Percentiles rank a stretch among this genome's conserved stretches.
phyloP scores from a whole-genome alignment of 2,113 vertebrate genomes.

The Carettochelys insculpta region DNA sequence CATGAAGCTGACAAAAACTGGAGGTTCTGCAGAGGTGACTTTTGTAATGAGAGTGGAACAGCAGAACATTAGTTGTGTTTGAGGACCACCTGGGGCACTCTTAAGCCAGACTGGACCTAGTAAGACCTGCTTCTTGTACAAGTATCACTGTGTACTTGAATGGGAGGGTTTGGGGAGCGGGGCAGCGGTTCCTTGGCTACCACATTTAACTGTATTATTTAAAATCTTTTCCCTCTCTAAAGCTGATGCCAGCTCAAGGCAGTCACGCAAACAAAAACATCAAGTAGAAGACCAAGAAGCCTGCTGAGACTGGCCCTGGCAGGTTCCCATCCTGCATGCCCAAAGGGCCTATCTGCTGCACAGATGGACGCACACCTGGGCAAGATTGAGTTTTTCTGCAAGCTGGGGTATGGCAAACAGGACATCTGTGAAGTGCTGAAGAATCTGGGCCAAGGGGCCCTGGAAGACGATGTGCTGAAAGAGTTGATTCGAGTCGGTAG shows the following conservation, averaged over 20 bases:
- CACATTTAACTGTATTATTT: accelerated
- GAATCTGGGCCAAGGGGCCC: slow-evolving; percentile 81
- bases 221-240: neutral
- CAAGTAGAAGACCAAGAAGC: neutral
- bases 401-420: slow-evolving; percentile 83
- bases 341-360: neutral
- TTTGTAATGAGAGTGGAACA: neutral
- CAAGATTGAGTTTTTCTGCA: slow-evolving; percentile 89
- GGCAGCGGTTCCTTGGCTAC: neutral
- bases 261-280: neutral
- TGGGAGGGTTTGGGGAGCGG: neutral
- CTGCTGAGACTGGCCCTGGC: slow-evolving; percentile 15
- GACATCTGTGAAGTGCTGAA: slow-evolving; percentile 86
- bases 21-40: neutral
- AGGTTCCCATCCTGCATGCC: neutral
- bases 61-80: neutral
- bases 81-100: neutral
- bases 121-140: neutral
- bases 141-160: neutral
- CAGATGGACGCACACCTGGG: slow-evolving; percentile 74
- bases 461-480: slow-evolving; percentile 90
- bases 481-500: slow-evolving; percentile 88
- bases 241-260: slow-evolving; percentile 5
- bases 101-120: neutral
- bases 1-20: neutral